These are phyloP conservation scores for Chelonus insularis DNA, from an alignment of 1,140 invertebrate species.

Conservation along the genomic window DNA sequence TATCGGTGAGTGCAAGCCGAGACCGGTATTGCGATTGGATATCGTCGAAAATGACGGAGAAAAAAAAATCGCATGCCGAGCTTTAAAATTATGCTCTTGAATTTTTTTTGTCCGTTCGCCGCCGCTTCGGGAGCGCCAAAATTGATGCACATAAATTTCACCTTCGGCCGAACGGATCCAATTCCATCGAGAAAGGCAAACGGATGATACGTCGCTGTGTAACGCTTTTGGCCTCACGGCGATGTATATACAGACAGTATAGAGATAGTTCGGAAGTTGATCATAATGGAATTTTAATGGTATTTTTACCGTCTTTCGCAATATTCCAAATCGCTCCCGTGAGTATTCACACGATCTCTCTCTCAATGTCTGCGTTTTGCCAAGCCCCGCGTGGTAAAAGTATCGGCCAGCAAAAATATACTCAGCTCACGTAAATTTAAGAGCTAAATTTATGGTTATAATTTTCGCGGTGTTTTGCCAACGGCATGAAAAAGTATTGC, in stretches of 20 bases:
- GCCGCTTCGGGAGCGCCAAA: constrained; percentile 24
- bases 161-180: constrained; percentile 30
- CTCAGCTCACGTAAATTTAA: constrained; percentile 11
- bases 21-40: constrained; percentile 27
- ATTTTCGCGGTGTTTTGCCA: constrained; percentile 18
- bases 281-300: constrained; percentile 51
- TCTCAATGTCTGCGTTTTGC: neutral
- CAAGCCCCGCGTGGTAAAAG: constrained; percentile 10
- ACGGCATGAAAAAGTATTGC: constrained; percentile 15
- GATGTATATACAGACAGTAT: neutral
- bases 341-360: constrained; percentile 20
- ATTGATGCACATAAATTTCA: constrained; percentile 32
- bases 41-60: constrained; percentile 28
- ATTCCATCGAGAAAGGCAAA: constrained; percentile 29
- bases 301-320: constrained; percentile 38
- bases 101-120: constrained; percentile 20
- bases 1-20: constrained; percentile 4
- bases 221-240: constrained; percentile 14
- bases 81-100: constrained; percentile 31
- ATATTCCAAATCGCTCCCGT: constrained; percentile 37
- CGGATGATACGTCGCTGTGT: constrained; percentile 29
- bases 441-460: constrained; percentile 24
- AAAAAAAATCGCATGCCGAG: constrained; percentile 22
- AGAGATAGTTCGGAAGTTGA: constrained; percentile 29
- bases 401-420: constrained; percentile 20